Evolutionary conservation across 2,113 vertebrate genomes (phyloP).

Genomic region (Hiodon alosoides): DNA sequence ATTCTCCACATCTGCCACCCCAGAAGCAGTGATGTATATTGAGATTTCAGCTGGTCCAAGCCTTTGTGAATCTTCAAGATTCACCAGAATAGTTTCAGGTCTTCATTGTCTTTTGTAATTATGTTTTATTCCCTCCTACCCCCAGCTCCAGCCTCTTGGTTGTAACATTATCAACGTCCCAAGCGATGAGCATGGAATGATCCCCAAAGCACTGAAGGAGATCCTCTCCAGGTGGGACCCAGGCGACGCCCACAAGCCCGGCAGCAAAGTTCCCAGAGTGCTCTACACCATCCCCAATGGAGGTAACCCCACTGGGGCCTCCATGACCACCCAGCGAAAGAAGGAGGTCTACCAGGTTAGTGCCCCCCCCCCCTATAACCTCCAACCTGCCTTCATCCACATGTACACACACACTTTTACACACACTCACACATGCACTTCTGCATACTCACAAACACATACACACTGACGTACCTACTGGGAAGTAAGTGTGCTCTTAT

Average conservation of each 20-base stretch:
- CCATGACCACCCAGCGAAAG: slow-evolving; percentile 76
- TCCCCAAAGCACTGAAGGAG: slow-evolving; percentile 72
- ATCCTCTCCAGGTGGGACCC: slow-evolving; percentile 76
- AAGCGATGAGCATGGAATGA: slow-evolving; percentile 82
- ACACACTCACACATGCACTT: neutral
- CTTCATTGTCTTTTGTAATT: neutral
- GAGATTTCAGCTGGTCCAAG: too few species aligned
- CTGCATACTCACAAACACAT: neutral
- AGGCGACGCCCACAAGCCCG: slow-evolving; percentile 58
- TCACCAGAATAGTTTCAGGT: too few species aligned
- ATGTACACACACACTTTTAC: neutral
- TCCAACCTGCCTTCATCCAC: neutral
- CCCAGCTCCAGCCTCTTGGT: slow-evolving; percentile 79
- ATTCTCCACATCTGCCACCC: too few species aligned
- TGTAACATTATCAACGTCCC: slow-evolving; percentile 80
- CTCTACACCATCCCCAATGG: slow-evolving; percentile 93
- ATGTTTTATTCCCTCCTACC: neutral
- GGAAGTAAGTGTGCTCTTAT: neutral
- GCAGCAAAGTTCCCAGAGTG: slow-evolving; percentile 65
- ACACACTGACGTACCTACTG: neutral
- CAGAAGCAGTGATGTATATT: too few species aligned
- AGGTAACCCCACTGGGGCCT: slow-evolving; percentile 85
- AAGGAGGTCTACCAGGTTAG: slow-evolving; percentile 81
- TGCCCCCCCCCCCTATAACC: neutral
- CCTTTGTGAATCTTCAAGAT: too few species aligned